Conservation (phyloP, 2,797 vertebrate genomes). For the Enoplosus armatus region DNA sequence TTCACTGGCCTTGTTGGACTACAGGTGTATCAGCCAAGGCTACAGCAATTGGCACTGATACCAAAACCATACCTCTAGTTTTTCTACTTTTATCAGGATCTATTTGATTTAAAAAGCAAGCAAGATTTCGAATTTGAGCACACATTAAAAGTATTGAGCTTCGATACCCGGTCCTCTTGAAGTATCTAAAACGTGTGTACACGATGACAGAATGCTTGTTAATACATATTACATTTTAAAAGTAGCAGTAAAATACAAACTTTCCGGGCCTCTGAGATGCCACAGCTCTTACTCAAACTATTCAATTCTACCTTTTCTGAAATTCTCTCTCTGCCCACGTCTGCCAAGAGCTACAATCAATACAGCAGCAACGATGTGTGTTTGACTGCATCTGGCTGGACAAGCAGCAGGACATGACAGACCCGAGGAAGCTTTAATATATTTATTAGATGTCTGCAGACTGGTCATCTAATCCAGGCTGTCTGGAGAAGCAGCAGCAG, state of each 20-base stretch:
- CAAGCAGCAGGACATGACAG: slow-evolving; percentile 20
- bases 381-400: not conserved
- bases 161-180: too few relatives aligned
- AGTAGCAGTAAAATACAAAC: not conserved
- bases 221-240: too few relatives aligned
- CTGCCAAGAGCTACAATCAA: slow-evolving; percentile 30
- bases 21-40: too few relatives aligned
- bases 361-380: slow-evolving; percentile 10
- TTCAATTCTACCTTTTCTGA: slow-evolving; percentile 8
- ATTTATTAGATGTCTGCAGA: slow-evolving; percentile 30
- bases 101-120: not conserved
- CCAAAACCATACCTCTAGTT: too few relatives aligned
- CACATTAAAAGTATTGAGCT: too few relatives aligned
- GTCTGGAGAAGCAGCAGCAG: slow-evolving; percentile 16
- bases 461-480: slow-evolving; percentile 1
- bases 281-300: slow-evolving; percentile 1
- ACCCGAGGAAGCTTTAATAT: slow-evolving; percentile 21
- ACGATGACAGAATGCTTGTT: too few relatives aligned
- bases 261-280: not conserved
- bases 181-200: too few relatives aligned
- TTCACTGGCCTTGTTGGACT: too few relatives aligned
- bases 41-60: too few relatives aligned
- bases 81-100: not conserved
- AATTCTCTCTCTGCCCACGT: not conserved
- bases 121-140: too few relatives aligned